Evolutionary conservation across 2,888 invertebrate genomes (phyloP).

Genomic region (Oxycera nigricornis): DNA sequence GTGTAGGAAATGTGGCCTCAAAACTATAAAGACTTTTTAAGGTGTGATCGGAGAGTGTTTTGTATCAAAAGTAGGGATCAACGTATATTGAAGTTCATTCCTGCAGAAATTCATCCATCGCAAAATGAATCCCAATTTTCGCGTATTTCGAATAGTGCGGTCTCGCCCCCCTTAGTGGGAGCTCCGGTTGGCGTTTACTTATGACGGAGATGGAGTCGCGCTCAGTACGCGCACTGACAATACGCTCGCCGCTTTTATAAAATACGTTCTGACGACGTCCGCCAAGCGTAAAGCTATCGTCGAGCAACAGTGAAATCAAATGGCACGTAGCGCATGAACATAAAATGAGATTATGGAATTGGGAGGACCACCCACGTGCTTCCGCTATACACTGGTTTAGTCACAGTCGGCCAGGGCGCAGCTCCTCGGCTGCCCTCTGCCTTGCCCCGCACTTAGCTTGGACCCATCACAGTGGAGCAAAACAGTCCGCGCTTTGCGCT

Average conservation of each 20-base stretch:
- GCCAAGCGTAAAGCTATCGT: conserved; percentile 25
- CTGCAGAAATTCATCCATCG: too few species aligned
- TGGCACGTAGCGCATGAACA: conserved; percentile 44
- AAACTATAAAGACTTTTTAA: too few species aligned
- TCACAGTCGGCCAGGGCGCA: background rate
- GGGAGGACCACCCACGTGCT: conserved; percentile 51
- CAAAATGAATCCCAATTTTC: too few species aligned
- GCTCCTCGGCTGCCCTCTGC: conserved; percentile 3
- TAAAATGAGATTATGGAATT: conserved; percentile 45
- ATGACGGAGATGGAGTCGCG: background rate
- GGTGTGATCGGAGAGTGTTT: too few species aligned
- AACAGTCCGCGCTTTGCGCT: background rate
- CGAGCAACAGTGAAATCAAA: conserved; percentile 39
- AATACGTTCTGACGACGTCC: conserved; percentile 5
- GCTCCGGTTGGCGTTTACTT: background rate
- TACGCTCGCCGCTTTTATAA: conserved; percentile 2
- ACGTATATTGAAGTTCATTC: too few species aligned
- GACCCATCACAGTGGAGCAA: background rate
- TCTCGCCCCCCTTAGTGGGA: background rate
- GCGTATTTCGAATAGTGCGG: too few species aligned
- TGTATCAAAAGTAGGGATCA: too few species aligned
- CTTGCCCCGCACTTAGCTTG: too few species aligned
- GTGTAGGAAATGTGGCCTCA: too few species aligned
- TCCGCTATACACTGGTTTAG: conserved; percentile 48
- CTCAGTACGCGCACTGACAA: background rate